Evolutionary conservation across 2,797 vertebrate genomes (phyloP).

Genomic region (Mycteria americana): DNA sequence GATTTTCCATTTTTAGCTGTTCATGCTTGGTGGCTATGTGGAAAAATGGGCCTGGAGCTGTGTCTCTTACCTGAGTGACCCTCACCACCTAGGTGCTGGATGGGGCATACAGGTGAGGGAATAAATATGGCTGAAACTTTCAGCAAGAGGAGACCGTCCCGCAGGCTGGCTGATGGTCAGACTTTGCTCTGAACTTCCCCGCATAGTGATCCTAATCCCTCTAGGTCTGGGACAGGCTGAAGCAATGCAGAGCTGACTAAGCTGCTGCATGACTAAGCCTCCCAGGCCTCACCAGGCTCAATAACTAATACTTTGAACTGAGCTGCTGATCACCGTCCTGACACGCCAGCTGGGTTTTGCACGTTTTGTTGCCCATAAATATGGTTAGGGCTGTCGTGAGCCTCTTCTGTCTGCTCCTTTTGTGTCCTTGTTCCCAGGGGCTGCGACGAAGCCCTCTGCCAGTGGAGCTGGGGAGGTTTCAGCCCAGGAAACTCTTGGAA

Average conservation of each 20-base stretch:
- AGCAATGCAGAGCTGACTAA: slow-evolving; percentile 5
- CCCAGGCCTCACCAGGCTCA: neutral
- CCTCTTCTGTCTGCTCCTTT: neutral
- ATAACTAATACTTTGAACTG: neutral
- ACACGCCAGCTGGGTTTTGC: neutral
- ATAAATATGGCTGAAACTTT: neutral
- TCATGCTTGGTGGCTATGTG: neutral
- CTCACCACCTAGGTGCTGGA: neutral
- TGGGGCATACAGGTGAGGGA: neutral
- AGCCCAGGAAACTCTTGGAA: neutral
- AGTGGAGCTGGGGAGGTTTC: neutral
- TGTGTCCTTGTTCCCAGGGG: neutral
- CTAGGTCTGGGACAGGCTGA: neutral
- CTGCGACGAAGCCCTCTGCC: neutral
- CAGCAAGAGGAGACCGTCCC: neutral
- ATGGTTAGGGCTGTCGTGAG: neutral
- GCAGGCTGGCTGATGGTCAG: neutral
- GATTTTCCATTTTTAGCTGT: neutral
- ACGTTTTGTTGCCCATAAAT: neutral
- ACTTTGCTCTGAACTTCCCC: neutral
- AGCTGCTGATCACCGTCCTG: neutral
- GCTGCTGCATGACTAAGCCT: neutral
- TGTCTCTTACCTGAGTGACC: rapidly evolving
- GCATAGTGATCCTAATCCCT: neutral
- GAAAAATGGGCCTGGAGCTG: neutral